A percentile compares a stretch with the other conserved stretches of the same genome.
Evolutionary conservation across 2,797 vertebrate species (phyloP).

Genomic region (Spheniscus humboldti): DNA sequence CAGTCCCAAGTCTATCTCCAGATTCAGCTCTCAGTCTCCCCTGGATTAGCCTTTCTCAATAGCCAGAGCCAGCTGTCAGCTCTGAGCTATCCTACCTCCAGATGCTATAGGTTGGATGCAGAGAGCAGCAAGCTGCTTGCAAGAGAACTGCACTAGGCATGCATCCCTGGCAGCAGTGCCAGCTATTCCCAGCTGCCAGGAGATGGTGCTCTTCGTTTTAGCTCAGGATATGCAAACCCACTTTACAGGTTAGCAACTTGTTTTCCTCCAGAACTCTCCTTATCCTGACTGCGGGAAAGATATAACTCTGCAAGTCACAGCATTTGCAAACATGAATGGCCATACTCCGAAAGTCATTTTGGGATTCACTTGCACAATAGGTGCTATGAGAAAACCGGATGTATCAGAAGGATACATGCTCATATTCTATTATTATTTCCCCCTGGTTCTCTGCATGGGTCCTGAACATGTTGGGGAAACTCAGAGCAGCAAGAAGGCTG

Average conservation of each 20-base stretch:
- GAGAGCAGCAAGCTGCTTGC: not conserved
- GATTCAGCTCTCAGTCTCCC: not conserved
- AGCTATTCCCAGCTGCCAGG: constrained; percentile 11
- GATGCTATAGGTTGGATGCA: not conserved
- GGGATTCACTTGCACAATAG: not conserved
- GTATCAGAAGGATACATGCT: rapidly evolving
- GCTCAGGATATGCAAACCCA: not conserved
- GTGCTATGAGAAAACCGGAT: not conserved
- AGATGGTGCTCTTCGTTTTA: constrained; percentile 62
- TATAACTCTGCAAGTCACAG: not conserved
- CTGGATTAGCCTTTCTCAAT: not conserved
- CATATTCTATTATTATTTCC: not conserved
- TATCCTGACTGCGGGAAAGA: not conserved
- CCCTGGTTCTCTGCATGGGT: not conserved
- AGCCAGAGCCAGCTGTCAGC: not conserved
- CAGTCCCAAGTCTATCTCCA: not conserved
- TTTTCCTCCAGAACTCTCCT: not conserved
- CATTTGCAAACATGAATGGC: rapidly evolving
- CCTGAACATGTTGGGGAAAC: not conserved
- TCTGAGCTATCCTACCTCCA: not conserved
- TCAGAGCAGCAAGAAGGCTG: not conserved
- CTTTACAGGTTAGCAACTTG: not conserved
- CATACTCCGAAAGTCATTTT: rapidly evolving
- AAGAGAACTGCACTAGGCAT: not conserved
- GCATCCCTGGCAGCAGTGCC: not conserved